Evolutionary conservation across 1,140 invertebrate genomes (phyloP), one percentile per base, ranked within the genome.

Genomic region (Sarcophaga bullata): DNA sequence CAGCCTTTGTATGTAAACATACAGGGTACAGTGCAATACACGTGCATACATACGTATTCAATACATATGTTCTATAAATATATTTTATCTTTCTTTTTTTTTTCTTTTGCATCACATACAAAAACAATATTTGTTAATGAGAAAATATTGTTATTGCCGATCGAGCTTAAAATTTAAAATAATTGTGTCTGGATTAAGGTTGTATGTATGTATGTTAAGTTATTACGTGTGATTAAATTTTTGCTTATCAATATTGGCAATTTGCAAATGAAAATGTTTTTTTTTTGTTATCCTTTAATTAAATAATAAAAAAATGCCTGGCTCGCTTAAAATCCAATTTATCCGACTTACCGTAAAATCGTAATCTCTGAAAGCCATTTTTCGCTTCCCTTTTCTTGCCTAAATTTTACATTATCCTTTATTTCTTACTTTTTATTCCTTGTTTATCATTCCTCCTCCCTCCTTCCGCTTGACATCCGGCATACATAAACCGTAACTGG

Each of bases 111-210:
- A 37, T 37, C 25, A 4, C 1, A 37, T 37, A 4, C 25, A 37
- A 37, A 37, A 2, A 37, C 25, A 37, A 37, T 4, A 4, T 37
- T 37, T 37, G 25, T 37, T 37, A 37, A 37, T 37, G 25, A 37
- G 25, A 37, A 37, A 37, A 37, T 37, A 37, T 37, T 37, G 25
- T 37, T 37, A 37, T 37, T 37, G 25, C 25, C 25, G 25, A 4
- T 68, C 19, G n/a, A 68, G n/a, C 54, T n/a, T n/a, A 68, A 19
- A 19, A 68, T 68, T 68, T 68, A 68, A 68, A 68, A 68, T 68
- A 68, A 68, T 68, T 68, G 62, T 17, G n/a, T 68, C n/a, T 68
- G 62, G 62, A 68, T 68, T 68, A 25, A 68, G 19, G 8, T 10
- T 52, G 13, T 13, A 52, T n/a, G n/a, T n/a, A n/a, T n/a, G n/a